Base-by-base conservation (phyloP, 2,888 invertebrate genomes). In the Drosophila testacea region DNA sequence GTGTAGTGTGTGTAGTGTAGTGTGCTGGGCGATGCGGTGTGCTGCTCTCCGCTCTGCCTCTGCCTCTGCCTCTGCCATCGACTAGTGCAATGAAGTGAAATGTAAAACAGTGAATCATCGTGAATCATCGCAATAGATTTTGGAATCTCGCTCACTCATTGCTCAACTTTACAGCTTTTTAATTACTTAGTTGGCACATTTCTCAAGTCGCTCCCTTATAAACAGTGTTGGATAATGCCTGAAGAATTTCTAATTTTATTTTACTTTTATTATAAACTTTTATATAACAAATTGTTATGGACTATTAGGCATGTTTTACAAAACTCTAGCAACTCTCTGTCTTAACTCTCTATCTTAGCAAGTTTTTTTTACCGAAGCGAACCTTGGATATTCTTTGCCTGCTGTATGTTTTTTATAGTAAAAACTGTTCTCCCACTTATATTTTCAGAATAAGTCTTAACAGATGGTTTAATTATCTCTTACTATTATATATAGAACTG, bases 61-160 rank as follows among this genome's bases (percentile, higher is more conserved):
- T 38, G 41, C 11, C 36, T 6, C 36, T 60, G 39, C 36, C 9
- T 5, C 32, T 54, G 46, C 52, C 38, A 22, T 3, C 22, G 36
- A 46, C 13, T 41, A 67, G 71, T 79, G 77, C 76, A 76, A 65
- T 73, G 74, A 76, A 76, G 76, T 76, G 78, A 76, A 78, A 76
- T 76, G 74, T 65, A 66, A 78, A 78, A 69, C 74, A 65, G 76
- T 73, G 76, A 76, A 78, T 76, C 68, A 73, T 68, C 50, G 78
- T 73, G 78, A 77, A 77, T 61, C 65, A 59, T 65, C 69, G 61
- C 55, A 62, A 59, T 38, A 51, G 46, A 50, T 51, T 60, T 51
- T 22, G 39, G 32, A 56, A 47, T 56, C 47, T 56, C 47, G 30
- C 47, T 34, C 39, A 51, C 42, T 32, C 44, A 62, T 56, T 77